Conservation (phyloP, 2,888 invertebrate species). For the Coremacera marginata region DNA sequence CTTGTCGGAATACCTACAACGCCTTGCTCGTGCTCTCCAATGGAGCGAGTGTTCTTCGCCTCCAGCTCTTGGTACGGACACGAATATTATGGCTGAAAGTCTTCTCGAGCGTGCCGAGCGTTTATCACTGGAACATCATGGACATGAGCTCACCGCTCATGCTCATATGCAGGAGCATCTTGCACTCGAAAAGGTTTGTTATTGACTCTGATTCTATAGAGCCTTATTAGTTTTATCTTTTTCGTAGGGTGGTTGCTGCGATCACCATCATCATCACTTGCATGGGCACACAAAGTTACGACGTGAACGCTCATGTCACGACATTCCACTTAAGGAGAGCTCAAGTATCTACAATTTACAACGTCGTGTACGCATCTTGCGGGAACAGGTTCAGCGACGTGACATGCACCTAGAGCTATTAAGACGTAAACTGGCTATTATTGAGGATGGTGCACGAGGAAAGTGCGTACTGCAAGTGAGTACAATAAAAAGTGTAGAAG, state of each 20-base stretch:
- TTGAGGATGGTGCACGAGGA: slow-evolving; percentile 80
- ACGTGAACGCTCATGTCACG: slow-evolving; percentile 84
- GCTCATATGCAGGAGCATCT: slow-evolving; percentile 43
- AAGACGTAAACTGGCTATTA: slow-evolving; percentile 86
- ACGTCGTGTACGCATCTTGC: slow-evolving; percentile 83
- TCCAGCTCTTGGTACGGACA: slow-evolving; percentile 66
- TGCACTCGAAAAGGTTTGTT: slow-evolving; percentile 51
- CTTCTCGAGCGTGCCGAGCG: slow-evolving; percentile 88
- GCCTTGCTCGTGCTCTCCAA: slow-evolving; percentile 82
- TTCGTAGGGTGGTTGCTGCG: slow-evolving; percentile 56
- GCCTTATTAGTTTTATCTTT: background rate
- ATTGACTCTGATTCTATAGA: background rate
- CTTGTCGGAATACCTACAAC: slow-evolving; percentile 84
- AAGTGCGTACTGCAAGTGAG: slow-evolving; percentile 72
- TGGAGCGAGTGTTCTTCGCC: slow-evolving; percentile 67
- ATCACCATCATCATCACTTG: slow-evolving; percentile 50
- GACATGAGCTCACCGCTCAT: slow-evolving; percentile 36
- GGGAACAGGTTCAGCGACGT: slow-evolving; percentile 91
- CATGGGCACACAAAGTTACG: slow-evolving; percentile 76
- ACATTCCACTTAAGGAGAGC: slow-evolving; percentile 81
- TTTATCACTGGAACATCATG: slow-evolving; percentile 61
- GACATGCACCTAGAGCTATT: slow-evolving; percentile 92
- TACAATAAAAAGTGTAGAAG: background rate
- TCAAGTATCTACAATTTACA: slow-evolving; percentile 82
- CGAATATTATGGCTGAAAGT: slow-evolving; percentile 76